These are phyloP conservation scores for Drosophila nigrodunni DNA, from an alignment of 1,140 invertebrate species.

Conservation along the genomic window DNA sequence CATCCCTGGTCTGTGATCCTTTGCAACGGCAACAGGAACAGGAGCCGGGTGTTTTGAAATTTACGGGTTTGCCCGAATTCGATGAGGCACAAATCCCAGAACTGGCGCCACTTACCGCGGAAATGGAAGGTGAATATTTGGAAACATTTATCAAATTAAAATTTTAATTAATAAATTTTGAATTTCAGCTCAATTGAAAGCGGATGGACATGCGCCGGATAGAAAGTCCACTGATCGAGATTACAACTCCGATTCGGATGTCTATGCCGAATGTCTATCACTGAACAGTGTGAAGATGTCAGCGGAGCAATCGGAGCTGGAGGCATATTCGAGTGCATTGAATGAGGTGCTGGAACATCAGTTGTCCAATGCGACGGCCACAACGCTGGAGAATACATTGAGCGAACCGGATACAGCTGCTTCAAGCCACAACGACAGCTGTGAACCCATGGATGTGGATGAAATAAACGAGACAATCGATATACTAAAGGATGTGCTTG, in stretches of 20 bases:
- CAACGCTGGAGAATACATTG: conserved; percentile 47
- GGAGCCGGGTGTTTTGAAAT: conserved; percentile 24
- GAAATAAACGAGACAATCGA: conserved; percentile 73
- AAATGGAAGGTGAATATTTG: conserved; percentile 54
- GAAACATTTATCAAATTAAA: not conserved
- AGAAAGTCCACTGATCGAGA: conserved; percentile 14
- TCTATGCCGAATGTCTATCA: conserved; percentile 72
- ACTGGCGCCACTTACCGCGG: conserved; percentile 43
- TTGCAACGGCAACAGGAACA: conserved; percentile 14
- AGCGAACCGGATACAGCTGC: conserved; percentile 22
- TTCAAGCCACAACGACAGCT: conserved; percentile 40
- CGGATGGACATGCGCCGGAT: not conserved
- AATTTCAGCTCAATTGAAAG: conserved; percentile 41
- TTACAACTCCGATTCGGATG: conserved; percentile 70
- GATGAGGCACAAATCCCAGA: conserved; percentile 67
- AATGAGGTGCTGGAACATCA: conserved; percentile 66
- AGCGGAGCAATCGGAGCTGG: conserved; percentile 60
- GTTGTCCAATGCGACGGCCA: conserved; percentile 34
- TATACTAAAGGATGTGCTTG: conserved; percentile 57
- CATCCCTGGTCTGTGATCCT: conserved; percentile 11
- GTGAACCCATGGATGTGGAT: conserved; percentile 80
- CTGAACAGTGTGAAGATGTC: conserved; percentile 50
- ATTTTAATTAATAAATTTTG: not conserved
- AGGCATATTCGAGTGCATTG: conserved; percentile 70
- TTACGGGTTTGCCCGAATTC: conserved; percentile 63